Percentiles rank a stretch among this genome's conserved stretches.
These are phyloP conservation scores for Argopecten irradians DNA, from an alignment of 1,140 invertebrate species.

Conservation along the genomic window DNA sequence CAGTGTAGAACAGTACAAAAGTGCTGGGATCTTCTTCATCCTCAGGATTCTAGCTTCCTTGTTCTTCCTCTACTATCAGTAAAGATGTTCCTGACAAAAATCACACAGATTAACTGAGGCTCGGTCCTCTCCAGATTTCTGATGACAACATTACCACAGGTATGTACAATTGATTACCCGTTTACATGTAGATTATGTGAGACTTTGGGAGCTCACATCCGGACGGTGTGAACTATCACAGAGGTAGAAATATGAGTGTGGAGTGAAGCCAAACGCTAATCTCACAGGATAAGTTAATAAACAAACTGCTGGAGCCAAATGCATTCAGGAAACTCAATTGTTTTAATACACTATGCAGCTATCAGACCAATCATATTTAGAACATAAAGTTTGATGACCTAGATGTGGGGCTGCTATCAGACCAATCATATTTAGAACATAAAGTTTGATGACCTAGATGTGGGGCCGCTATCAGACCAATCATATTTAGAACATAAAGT, in stretches of 20 bases:
- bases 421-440: background rate
- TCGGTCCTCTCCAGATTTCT: background rate
- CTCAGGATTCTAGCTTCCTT: background rate
- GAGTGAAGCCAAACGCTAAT: background rate
- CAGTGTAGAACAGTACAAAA: background rate
- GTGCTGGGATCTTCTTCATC: background rate
- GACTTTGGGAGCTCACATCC: background rate
- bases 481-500: background rate
- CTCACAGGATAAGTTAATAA: background rate
- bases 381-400: no score
- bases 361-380: no score
- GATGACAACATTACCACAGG: constrained; percentile 1
- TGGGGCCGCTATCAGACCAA: no score
- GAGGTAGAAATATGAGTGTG: background rate
- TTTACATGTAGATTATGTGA: background rate
- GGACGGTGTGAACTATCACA: background rate
- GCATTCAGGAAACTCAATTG: no score
- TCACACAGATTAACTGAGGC: background rate
- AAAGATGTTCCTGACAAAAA: background rate
- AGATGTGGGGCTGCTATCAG: background rate
- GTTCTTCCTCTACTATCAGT: background rate
- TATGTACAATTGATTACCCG: background rate
- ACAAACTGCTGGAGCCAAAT: no score
- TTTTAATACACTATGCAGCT: no score
- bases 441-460: no score